Evolutionary conservation across 1,140 invertebrate species (phyloP), one percentile per base, ranked within the genome.

Genomic region (Drosophila repleta): DNA sequence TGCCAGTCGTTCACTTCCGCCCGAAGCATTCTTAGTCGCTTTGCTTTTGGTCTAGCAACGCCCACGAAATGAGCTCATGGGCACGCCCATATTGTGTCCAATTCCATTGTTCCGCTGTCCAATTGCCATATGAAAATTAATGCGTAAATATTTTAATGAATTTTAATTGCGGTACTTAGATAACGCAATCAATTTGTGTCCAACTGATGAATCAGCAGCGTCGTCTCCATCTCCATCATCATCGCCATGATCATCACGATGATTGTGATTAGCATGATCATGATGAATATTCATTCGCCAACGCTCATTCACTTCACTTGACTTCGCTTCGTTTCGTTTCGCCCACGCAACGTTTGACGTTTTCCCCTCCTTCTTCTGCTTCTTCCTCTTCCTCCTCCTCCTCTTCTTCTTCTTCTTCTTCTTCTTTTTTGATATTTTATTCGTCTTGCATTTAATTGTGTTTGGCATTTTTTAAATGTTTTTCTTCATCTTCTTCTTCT

Each of bases 141-240:
- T 73, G 67, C 56, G 46, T 52, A 48, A 80, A 80, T 74, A 74
- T 60, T 81, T 81, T 74, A 74, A 84, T 84, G 77, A 74, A 81
- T 84, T 87, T 81, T 81, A 87, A 84, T 84, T 84, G 81, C 69
- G n/a, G 65, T 51, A 87, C 62, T 84, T 80, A 74, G 81, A 79
- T 85, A 77, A 77, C 52, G 61, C 56, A 74, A 76, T 84, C 53
- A 73, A 76, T 79, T 65, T 66, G 61, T 78, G 66, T 26, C 53
- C 63, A 58, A 56, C 45, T 46, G 49, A 63, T 81, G 77, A 83
- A 75, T 82, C 79, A 83, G 71, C 51, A 68, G 20, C 41, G 45
- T 37, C 52, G 46, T 55, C 41, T 17, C n/a, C 45, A 24, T 49
- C n/a, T n/a, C n/a, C 46, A 15, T 51, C 8, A 43, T 41, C 7